A percentile compares a stretch with the other conserved stretches of the same genome.
Evolutionary conservation across 1,140 invertebrate species (phyloP).

Genomic region (Zaprionus inermis): DNA sequence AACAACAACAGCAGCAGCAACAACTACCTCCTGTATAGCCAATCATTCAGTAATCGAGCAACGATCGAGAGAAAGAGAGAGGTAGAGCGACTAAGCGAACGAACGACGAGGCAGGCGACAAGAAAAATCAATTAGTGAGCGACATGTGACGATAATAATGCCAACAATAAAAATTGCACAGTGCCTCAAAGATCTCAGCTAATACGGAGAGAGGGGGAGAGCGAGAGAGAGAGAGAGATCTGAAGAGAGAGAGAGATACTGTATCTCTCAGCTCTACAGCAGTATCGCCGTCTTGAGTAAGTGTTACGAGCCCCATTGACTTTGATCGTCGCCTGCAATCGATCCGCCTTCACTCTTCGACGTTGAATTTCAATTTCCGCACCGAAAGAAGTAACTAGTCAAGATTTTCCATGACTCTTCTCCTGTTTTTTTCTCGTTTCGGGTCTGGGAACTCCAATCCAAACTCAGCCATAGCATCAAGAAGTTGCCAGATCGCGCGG

Average conservation of each 20-base stretch:
- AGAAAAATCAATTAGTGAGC: constrained; percentile 84
- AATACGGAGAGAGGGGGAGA: constrained; percentile 9
- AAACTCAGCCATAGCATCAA: constrained; percentile 51
- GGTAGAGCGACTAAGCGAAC: constrained; percentile 27
- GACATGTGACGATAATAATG: constrained; percentile 84
- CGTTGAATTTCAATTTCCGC: constrained; percentile 65
- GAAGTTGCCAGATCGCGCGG: constrained; percentile 29
- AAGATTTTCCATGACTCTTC: constrained; percentile 7
- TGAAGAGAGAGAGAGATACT: constrained; percentile 19
- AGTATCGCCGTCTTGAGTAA: constrained; percentile 25
- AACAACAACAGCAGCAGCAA: constrained; percentile 25
- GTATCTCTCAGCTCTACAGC: constrained; percentile 46
- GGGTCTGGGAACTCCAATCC: constrained; percentile 51
- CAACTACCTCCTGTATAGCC: constrained; percentile 33
- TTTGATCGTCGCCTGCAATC: constrained; percentile 66
- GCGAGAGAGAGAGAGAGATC: neutral
- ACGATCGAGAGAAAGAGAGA: constrained; percentile 41
- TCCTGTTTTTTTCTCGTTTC: neutral
- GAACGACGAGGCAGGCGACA: constrained; percentile 77
- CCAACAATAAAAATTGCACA: constrained; percentile 79
- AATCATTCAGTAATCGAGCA: constrained; percentile 69
- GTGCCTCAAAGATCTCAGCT: constrained; percentile 13
- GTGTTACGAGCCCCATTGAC: constrained; percentile 33
- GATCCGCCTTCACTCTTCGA: constrained; percentile 66
- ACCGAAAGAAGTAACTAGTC: constrained; percentile 16